Base-by-base conservation (phyloP, 2,797 vertebrate species). In the Psittacula derbiana region DNA sequence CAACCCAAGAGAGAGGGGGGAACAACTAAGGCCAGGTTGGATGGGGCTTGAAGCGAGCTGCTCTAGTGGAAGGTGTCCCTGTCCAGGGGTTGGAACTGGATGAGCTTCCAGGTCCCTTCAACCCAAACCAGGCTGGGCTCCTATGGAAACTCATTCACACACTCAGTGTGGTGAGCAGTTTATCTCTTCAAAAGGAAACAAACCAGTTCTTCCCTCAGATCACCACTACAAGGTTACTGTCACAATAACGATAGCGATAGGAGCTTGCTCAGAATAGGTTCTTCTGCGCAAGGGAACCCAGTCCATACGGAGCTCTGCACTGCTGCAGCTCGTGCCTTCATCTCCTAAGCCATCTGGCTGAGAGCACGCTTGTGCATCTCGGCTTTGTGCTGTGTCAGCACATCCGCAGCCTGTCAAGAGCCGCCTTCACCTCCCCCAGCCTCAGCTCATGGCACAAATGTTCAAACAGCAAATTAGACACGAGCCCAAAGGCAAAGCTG, bases 181-280 rank as follows among this genome's bases (percentile, higher is more conserved):
- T 2, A 1, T 49, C 41, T 72, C 25, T 16, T 30, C 13, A 16
- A 44, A 25, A 41, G 30, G 28, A 33, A 52, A 19, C 8, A 30
- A 27, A 53, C 5, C 3, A 1, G 2, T 13, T 81, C 5, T 62
- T 52, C 17, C 55, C 33, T 36, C 23, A 16, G 55, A 36, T 36
- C 55, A 58, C 55, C 24, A 25, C 55, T 24, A 25, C 33, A 25
- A 58, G 55, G 23, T 36, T 58, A 58, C 33, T 11, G 23, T 58
- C 33, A 3, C 7, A 4, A 36, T 36, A 36, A 24, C 0, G 27
- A 16, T 7, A 44, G 33, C 1, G 1, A 25, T 1, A n/a, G 1
- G 30, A 31, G 25, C 49, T 53, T 0, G 4, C 50, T 20, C 1
- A 14, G 47, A 25, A 4, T 58, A 24, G 73, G 80, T 36, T 41